phyloP scores from a whole-genome alignment of 1,140 invertebrate species.

The Batillaria attramentaria region DNA sequence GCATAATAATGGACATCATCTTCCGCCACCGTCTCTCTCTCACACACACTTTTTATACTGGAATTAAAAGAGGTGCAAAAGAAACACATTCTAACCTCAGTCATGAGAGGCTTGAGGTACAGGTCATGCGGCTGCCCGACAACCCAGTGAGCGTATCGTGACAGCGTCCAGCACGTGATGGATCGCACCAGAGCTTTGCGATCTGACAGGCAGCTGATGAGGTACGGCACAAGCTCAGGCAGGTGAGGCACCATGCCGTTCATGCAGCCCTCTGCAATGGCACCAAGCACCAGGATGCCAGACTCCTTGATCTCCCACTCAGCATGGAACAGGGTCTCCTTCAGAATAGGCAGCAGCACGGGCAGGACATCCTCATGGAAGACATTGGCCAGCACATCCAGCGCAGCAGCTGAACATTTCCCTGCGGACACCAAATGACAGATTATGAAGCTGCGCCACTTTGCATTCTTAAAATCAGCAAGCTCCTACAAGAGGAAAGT shows the following conservation, averaged over 20 bases:
- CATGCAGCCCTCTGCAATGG: slow-evolving; percentile 99
- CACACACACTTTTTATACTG: slow-evolving; percentile 1
- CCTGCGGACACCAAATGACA: slow-evolving; percentile 60
- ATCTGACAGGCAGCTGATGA: slow-evolving; percentile 93
- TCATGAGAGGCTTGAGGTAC: slow-evolving; percentile 95
- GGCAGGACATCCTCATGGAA: slow-evolving; percentile 96
- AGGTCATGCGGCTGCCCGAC: slow-evolving; percentile 93
- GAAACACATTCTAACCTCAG: slow-evolving; percentile 79
- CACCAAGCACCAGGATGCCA: slow-evolving; percentile 94
- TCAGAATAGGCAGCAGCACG: slow-evolving; percentile 94
- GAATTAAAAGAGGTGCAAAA: neutral
- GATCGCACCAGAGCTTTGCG: slow-evolving; percentile 97
- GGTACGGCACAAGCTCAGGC: slow-evolving; percentile 95
- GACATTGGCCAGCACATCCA: slow-evolving; percentile 97
- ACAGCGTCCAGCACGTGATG: slow-evolving; percentile 99
- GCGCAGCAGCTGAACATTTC: slow-evolving; percentile 98
- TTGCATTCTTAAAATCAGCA: too few species aligned
- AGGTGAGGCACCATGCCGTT: slow-evolving; percentile 96
- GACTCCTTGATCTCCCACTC: slow-evolving; percentile 98
- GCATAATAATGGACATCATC: neutral
- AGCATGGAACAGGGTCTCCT: slow-evolving; percentile 95
- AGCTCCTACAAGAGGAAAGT: too few species aligned
- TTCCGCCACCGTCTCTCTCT: too few species aligned
- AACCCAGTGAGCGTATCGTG: slow-evolving; percentile 98
- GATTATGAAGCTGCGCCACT: too few species aligned